phyloP scores from a whole-genome alignment of 2,888 invertebrate species.

The Sphaeridia pumilis region DNA sequence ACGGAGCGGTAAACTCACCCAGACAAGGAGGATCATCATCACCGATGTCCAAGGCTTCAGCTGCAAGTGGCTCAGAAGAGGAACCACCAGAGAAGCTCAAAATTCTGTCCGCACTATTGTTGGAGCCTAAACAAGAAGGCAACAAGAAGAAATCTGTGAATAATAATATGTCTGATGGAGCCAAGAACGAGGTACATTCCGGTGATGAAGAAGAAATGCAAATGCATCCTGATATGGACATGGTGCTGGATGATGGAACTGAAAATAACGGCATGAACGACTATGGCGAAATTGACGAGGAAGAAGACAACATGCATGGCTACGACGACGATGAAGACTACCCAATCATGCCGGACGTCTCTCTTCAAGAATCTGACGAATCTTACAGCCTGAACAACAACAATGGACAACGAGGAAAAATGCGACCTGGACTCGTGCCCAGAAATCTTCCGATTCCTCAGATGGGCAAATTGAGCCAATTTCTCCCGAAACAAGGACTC shows the following conservation, averaged over 20 bases:
- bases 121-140: not conserved
- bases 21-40: not conserved
- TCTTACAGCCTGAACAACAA: conserved; percentile 27
- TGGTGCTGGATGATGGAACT: conserved; percentile 5
- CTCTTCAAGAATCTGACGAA: conserved; percentile 31
- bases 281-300: conserved; percentile 16
- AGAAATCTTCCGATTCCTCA: conserved; percentile 3
- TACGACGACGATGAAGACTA: conserved; percentile 32
- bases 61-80: not conserved
- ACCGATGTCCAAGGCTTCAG: not conserved
- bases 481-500: conserved; percentile 23
- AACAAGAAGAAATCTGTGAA: not conserved
- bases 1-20: not conserved
- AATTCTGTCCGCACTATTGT: conserved; percentile 10
- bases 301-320: conserved; percentile 19
- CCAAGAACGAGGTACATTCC: not conserved
- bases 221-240: conserved; percentile 23
- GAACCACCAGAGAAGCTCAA: conserved; percentile 12
- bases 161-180: conserved; percentile 13
- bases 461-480: conserved; percentile 24
- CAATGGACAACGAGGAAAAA: conserved; percentile 17
- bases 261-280: conserved; percentile 5
- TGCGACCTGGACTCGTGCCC: not conserved
- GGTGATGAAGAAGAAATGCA: conserved; percentile 19
- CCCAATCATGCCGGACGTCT: conserved; percentile 33